Base-by-base conservation (phyloP, 2,797 vertebrate genomes). In the Limosa lapponica region DNA sequence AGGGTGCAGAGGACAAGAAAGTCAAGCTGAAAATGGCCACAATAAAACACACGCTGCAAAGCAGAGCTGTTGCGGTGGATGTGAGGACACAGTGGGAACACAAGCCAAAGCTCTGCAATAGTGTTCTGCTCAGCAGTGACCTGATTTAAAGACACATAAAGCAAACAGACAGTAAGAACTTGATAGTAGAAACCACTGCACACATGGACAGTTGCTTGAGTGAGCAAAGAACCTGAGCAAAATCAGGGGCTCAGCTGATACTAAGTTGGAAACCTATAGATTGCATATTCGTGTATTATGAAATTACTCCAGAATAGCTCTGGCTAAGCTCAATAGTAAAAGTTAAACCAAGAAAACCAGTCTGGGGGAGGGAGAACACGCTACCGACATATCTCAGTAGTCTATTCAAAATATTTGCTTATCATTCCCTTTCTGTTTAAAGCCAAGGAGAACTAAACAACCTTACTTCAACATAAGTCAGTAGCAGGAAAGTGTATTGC, bases 91-190 rank as follows among this genome's bases (percentile, higher is more conserved):
- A 39, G 41, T 9, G 13, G n/a, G 48, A 82, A 15, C 6, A 11
- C 16, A n/a, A 46, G 62, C 23, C 55, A 30, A 25, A 72, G 57
- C 25, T 37, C 27, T 34, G 62, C 19, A 66, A 30, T 4, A 44
- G 34, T 1, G 0, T 32, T 34, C 37, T 61, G 46, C 44, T 81
- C 49, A 0, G 0, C 51, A 51, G 10, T 14, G 64, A 74, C 61
- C 61, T 54, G 6, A 2, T 85, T 73, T 55, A 69, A 71, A 43
- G 65, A 59, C 48, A 74, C 6, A 39, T 30, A 22, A 61, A 85
- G 41, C 1, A 0, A 67, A 46, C 14, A 39, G 46, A 23, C 32
- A 74, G 59, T 28, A 37, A 46, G 46, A 41, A 54, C 57, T 34
- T 49, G 10, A 61, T 4, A 43, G 32, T 14, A 64, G 24, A 51